Percentiles rank a stretch among this genome's conserved stretches.
These are phyloP conservation scores for Jordanella pulchra DNA, from an alignment of 2,797 vertebrate genomes.

Conservation along the genomic window DNA sequence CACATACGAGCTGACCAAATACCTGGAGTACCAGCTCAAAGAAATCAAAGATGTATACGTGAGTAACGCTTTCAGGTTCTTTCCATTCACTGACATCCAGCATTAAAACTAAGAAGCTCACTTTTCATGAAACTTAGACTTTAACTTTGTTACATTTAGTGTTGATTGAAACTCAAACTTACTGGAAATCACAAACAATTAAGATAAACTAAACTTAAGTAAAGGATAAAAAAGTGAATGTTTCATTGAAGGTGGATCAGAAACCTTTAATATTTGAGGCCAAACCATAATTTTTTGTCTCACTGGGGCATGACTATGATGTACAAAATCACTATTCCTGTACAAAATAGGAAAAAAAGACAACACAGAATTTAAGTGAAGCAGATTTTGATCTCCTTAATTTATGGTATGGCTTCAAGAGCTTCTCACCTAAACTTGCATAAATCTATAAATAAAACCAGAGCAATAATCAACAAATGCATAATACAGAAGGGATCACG, in stretches of 20 bases:
- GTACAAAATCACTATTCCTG: not conserved
- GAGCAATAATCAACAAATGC: not conserved
- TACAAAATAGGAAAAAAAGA: not conserved
- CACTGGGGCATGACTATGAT: not conserved
- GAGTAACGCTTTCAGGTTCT: constrained; percentile 69
- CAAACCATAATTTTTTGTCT: not conserved
- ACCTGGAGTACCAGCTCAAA: constrained; percentile 96
- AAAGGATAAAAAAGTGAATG: not conserved
- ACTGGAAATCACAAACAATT: not conserved
- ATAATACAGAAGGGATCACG: not conserved
- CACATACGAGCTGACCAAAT: constrained; percentile 96
- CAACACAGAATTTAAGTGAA: not conserved
- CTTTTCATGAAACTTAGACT: not conserved
- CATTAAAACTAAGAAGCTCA: not conserved
- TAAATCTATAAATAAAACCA: not conserved
- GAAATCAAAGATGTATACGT: constrained; percentile 94
- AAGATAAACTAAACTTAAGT: not conserved
- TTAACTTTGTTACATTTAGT: not conserved
- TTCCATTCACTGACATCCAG: not conserved
- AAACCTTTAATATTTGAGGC: not conserved
- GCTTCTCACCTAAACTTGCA: not conserved
- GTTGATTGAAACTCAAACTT: not conserved
- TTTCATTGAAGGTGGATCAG: not conserved
- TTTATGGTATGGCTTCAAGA: not conserved
- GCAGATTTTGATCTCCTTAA: not conserved